These are phyloP conservation scores for Ptychodera flava DNA, from an alignment of 35 echinoderm and acorn worm genomes.

Conservation along the genomic window DNA sequence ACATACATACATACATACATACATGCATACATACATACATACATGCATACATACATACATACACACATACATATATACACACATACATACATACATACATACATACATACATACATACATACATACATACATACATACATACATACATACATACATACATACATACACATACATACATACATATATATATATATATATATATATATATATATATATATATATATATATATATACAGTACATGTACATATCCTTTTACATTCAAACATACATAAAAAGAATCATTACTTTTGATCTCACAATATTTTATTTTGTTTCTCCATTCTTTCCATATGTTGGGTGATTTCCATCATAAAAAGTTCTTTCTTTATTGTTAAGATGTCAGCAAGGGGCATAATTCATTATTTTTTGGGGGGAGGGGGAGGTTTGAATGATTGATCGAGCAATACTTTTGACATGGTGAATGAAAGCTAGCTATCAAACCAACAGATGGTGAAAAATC, in stretches of 20 bases:
- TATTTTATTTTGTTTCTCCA: too few species aligned
- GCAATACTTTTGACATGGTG: too few species aligned
- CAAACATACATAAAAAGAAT: not conserved
- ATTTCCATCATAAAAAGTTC: too few species aligned
- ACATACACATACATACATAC: not conserved
- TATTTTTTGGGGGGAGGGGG: too few species aligned
- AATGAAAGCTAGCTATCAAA: too few species aligned
- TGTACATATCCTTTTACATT: not conserved
- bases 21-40: not conserved
- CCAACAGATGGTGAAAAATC: too few species aligned
- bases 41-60: not conserved
- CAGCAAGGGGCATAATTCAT: too few species aligned
- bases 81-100: not conserved
- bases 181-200: too few species aligned
- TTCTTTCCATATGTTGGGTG: too few species aligned
- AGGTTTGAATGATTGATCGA: too few species aligned
- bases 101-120: not conserved
- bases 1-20: slow-evolving; percentile 2
- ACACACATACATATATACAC: not conserved
- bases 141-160: not conserved
- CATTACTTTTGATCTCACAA: too few species aligned
- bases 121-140: not conserved
- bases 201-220: not conserved
- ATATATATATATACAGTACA: not conserved
- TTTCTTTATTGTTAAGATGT: too few species aligned